Percentiles rank a stretch among this genome's conserved stretches.
Evolutionary conservation across 2,113 vertebrate species (phyloP).

Genomic region (Gallinago undulata): DNA sequence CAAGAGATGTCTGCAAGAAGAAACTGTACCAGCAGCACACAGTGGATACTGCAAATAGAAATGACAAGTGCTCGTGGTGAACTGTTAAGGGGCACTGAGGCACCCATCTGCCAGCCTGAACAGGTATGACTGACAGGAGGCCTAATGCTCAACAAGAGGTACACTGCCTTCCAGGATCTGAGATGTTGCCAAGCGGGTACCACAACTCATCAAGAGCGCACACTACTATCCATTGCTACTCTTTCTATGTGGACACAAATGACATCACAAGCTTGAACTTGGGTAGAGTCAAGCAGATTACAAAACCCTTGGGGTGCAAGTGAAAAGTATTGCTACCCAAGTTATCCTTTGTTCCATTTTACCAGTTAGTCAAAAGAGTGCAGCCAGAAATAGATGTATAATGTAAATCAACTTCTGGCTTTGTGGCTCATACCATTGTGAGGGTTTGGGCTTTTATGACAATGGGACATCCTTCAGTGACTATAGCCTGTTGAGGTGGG

Average conservation of each 20-base stretch:
- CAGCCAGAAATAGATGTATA: background rate
- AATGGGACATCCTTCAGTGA: background rate
- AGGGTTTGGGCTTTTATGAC: background rate
- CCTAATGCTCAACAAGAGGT: background rate
- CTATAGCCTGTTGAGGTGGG: background rate
- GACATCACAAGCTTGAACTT: background rate
- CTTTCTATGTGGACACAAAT: background rate
- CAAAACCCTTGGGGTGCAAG: background rate
- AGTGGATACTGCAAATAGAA: background rate
- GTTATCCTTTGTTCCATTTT: background rate
- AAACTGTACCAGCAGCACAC: background rate
- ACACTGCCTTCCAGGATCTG: background rate
- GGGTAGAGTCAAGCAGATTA: background rate
- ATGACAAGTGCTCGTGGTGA: rapidly evolving
- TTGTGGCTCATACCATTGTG: background rate
- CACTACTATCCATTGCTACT: background rate
- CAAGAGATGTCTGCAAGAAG: background rate
- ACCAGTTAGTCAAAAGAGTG: background rate
- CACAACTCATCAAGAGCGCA: background rate
- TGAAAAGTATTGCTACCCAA: background rate
- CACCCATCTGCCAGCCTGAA: background rate
- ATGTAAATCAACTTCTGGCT: background rate
- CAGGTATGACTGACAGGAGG: background rate
- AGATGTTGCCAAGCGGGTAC: background rate
- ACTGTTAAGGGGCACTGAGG: background rate